Percentiles rank a stretch among this genome's conserved stretches.
Evolutionary conservation across 2,113 vertebrate species (phyloP).

Genomic region (Campylomormyrus numenius): DNA sequence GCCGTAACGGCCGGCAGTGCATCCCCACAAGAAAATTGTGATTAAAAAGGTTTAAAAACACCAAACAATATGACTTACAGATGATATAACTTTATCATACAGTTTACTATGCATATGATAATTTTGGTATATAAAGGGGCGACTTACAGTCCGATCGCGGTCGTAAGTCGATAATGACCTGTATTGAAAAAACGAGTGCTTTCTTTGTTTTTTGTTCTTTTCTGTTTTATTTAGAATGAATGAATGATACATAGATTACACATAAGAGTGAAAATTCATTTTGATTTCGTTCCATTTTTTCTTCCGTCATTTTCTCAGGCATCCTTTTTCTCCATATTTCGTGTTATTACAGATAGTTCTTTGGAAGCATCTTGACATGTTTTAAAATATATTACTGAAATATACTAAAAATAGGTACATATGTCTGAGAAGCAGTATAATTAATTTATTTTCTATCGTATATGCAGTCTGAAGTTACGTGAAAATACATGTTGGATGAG

Average conservation of each 20-base stretch:
- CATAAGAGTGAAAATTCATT: not conserved
- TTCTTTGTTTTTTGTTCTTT: not conserved
- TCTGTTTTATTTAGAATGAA: not conserved
- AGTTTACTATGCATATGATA: not conserved
- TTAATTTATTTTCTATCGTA: not conserved
- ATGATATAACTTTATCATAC: not conserved
- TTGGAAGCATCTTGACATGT: not conserved
- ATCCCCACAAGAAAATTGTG: no score
- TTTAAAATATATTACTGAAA: not conserved
- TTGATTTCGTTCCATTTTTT: not conserved
- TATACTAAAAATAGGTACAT: not conserved
- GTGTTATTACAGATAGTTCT: not conserved
- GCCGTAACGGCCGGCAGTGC: no score
- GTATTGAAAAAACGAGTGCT: not conserved
- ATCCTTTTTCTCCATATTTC: not conserved
- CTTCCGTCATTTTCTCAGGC: not conserved
- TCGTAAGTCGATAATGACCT: not conserved
- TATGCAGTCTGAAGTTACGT: not conserved
- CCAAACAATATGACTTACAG: not conserved
- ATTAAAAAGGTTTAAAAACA: not conserved
- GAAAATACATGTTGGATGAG: not conserved
- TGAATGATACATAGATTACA: not conserved
- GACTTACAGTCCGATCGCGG: not conserved
- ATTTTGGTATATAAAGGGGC: not conserved
- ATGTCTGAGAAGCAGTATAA: not conserved